phyloP scores from a whole-genome alignment of 2,888 invertebrate genomes.

The Acrobasis repandana region DNA sequence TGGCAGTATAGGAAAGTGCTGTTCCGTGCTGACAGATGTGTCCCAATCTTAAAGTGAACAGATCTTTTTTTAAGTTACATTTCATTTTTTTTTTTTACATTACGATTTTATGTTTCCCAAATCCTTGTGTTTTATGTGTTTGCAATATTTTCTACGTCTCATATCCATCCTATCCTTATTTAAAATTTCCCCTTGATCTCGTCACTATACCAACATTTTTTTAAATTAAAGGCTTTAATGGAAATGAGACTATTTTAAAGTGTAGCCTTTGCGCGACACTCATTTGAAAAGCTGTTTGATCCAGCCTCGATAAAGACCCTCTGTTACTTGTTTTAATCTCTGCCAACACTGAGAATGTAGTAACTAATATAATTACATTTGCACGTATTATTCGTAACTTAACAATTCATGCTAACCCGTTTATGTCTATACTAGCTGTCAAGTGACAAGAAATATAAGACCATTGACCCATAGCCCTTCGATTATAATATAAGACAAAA shows the following conservation, averaged over 20 bases:
- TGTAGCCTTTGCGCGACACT: conserved; percentile 4
- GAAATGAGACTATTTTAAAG: not conserved
- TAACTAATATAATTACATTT: conserved; percentile 54
- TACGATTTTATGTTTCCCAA: not conserved
- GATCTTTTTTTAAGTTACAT: too few species aligned
- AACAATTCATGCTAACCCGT: conserved; percentile 27
- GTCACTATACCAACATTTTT: not conserved
- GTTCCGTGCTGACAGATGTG: too few species aligned
- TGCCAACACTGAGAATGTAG: conserved; percentile 65
- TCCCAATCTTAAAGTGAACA: too few species aligned
- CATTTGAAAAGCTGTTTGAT: conserved; percentile 39
- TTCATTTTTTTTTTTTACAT: not conserved
- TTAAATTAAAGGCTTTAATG: not conserved
- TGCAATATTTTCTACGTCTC: not conserved
- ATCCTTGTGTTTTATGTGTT: not conserved
- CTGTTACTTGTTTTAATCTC: conserved; percentile 63
- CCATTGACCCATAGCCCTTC: too few species aligned
- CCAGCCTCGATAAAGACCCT: conserved; percentile 77
- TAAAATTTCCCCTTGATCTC: not conserved
- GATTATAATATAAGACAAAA: too few species aligned
- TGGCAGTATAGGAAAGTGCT: too few species aligned
- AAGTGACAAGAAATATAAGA: too few species aligned
- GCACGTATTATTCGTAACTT: conserved; percentile 26
- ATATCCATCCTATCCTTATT: not conserved
- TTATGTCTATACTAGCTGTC: too few species aligned